A percentile compares a stretch with the other conserved stretches of the same genome.
Conservation (phyloP, 1,140 invertebrate genomes). For the Papilio helenus region DNA sequence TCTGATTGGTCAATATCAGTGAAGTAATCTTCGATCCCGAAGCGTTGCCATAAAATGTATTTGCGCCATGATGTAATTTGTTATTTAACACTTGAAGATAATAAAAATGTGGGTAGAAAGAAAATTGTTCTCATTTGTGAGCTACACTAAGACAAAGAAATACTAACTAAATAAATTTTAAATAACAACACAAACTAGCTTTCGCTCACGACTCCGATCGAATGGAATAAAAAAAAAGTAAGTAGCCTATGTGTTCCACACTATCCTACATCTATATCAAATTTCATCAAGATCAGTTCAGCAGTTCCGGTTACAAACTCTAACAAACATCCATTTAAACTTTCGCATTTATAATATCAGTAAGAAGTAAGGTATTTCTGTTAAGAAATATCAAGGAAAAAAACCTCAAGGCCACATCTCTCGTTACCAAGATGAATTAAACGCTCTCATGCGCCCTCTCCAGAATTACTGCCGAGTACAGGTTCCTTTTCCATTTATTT, state of each 20-base stretch:
- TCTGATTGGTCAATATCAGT: constrained; percentile 29
- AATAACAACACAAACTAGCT: background rate
- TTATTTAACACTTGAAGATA: constrained; percentile 13
- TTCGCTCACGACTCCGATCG: too few relatives aligned
- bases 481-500: constrained; percentile 11
- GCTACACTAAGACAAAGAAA: too few relatives aligned
- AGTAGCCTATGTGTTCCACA: too few relatives aligned
- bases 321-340: too few relatives aligned
- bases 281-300: too few relatives aligned
- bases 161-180: too few relatives aligned
- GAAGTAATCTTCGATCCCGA: constrained; percentile 16
- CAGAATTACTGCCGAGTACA: constrained; percentile 6
- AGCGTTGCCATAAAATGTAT: constrained; percentile 9
- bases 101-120: background rate
- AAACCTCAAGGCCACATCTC: background rate
- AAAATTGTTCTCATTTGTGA: background rate
- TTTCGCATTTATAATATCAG: too few relatives aligned
- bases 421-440: constrained; percentile 15
- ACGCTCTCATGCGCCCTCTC: background rate
- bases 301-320: too few relatives aligned
- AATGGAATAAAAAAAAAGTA: too few relatives aligned
- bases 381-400: constrained; percentile 3
- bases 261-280: too few relatives aligned
- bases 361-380: too few relatives aligned
- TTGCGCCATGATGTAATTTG: constrained; percentile 8